Conservation (phyloP, 2,113 vertebrate genomes). For the Microcebus murinus region DNA sequence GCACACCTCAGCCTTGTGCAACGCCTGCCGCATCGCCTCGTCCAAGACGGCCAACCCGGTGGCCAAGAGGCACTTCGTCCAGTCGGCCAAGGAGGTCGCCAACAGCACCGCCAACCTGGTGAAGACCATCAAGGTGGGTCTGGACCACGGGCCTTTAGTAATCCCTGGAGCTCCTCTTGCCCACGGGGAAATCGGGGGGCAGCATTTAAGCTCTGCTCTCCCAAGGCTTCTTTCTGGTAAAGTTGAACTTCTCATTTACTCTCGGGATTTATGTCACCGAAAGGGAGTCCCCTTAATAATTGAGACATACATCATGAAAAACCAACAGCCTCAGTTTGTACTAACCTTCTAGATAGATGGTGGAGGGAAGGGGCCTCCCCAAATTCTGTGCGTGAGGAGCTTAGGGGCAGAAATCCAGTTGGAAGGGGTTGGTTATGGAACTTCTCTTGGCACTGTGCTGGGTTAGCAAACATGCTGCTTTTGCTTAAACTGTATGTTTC, state of each 20-base stretch:
- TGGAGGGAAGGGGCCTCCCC: not conserved
- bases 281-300: not conserved
- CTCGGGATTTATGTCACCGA: not conserved
- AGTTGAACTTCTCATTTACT: not conserved
- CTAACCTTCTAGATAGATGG: not conserved
- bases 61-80: conserved; percentile 98
- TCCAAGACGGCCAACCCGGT: conserved; percentile 98
- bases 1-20: conserved; percentile 98
- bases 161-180: rapidly evolving
- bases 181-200: too few species aligned
- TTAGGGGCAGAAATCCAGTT: not conserved
- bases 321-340: not conserved
- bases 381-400: not conserved
- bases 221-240: not conserved
- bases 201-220: not conserved
- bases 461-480: not conserved
- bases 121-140: conserved; percentile 98
- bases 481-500: not conserved
- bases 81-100: conserved; percentile 99
- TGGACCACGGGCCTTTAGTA: rapidly evolving
- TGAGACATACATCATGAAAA: not conserved
- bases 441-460: not conserved
- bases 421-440: too few species aligned
- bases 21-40: conserved; percentile 97
- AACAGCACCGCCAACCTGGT: conserved; percentile 99